Evolutionary conservation across 2,113 vertebrate genomes (phyloP).

Genomic region (Pangasianodon hypophthalmus): DNA sequence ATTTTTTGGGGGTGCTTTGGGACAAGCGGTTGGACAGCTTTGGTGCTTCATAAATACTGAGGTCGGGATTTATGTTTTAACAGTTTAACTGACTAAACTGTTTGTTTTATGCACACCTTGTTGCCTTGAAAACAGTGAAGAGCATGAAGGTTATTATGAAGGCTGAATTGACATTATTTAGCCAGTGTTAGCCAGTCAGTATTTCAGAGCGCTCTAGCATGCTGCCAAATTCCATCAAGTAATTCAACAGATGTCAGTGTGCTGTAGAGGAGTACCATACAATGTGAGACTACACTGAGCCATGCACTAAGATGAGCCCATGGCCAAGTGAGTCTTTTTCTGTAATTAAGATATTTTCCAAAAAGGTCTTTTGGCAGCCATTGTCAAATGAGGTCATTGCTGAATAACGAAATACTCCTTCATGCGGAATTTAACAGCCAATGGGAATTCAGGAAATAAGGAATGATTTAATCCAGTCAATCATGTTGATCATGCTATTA

Average conservation of each 20-base stretch:
- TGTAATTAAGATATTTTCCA: conserved; percentile 72
- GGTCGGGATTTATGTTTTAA: conserved; percentile 14
- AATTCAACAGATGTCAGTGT: conserved; percentile 71
- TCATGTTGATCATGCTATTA: conserved; percentile 54
- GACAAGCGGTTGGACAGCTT: conserved; percentile 45
- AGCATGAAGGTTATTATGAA: conserved; percentile 54
- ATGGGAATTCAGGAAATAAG: conserved; percentile 65
- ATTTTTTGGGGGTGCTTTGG: conserved; percentile 44
- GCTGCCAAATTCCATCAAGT: conserved; percentile 64
- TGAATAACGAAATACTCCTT: conserved; percentile 66
- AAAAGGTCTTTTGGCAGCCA: conserved; percentile 71
- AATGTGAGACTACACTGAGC: conserved; percentile 61
- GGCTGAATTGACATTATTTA: conserved; percentile 47
- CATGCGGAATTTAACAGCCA: conserved; percentile 60
- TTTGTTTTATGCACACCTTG: conserved; percentile 62
- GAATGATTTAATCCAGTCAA: conserved; percentile 65
- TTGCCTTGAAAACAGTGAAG: conserved; percentile 52
- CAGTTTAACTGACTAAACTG: conserved; percentile 36
- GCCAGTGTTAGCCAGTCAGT: conserved; percentile 48
- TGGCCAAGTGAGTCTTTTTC: conserved; percentile 68
- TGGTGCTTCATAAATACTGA: conserved; percentile 48
- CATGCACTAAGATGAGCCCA: conserved; percentile 66
- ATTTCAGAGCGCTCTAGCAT: conserved; percentile 20
- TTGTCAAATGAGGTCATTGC: conserved; percentile 76
- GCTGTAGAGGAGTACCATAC: conserved; percentile 58